A percentile compares a stretch with the other conserved stretches of the same genome.
Conservation (phyloP, 2,113 vertebrate genomes). For the Penelope pileata region DNA sequence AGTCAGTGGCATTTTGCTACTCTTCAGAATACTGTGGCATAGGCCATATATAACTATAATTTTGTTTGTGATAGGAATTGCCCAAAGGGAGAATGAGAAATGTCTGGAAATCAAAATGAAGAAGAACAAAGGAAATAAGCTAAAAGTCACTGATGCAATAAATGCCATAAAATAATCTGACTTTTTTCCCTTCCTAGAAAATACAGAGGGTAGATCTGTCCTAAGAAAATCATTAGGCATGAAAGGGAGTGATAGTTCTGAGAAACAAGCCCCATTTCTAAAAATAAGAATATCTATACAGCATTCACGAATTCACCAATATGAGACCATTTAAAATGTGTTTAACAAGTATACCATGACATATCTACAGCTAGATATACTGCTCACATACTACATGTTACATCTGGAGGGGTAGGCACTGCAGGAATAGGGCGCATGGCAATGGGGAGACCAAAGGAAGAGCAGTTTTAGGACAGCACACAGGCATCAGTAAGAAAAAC, state of each 20-base stretch:
- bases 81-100: neutral
- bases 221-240: neutral
- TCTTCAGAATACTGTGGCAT: neutral
- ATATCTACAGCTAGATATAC: neutral
- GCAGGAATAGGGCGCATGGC: accelerated
- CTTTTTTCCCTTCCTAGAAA: neutral
- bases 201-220: neutral
- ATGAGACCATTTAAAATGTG: neutral
- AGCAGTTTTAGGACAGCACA: neutral
- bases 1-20: neutral
- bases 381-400: accelerated
- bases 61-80: neutral
- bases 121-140: neutral
- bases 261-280: neutral
- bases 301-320: neutral
- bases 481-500: neutral
- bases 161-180: neutral
- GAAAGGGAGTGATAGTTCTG: neutral
- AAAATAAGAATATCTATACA: neutral
- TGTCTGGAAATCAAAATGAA: neutral
- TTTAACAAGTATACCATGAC: neutral
- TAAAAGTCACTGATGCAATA: neutral
- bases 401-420: accelerated
- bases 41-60: neutral
- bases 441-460: neutral